Evolutionary conservation across 2,113 vertebrate species (phyloP).

Genomic region (Cyrtonyx montezumae): DNA sequence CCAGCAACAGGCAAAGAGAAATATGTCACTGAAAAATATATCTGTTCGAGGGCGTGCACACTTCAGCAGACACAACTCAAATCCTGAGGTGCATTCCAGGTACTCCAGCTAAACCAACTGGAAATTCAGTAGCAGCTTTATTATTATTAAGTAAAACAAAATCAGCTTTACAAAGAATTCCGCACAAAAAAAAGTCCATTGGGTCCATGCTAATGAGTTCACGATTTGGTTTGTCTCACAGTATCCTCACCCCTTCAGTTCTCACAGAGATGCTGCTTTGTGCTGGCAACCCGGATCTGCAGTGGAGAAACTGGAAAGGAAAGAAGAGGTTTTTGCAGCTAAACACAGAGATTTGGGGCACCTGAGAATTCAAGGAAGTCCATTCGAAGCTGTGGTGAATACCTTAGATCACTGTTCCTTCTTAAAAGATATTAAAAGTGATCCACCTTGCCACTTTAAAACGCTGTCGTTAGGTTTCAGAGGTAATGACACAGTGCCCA

Average conservation of each 20-base stretch:
- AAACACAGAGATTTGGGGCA: conserved; percentile 26
- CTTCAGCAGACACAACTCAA: conserved; percentile 48
- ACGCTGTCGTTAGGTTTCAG: conserved; percentile 32
- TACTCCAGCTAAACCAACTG: conserved; percentile 46
- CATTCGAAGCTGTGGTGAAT: conserved; percentile 10
- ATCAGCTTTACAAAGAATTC: conserved; percentile 33
- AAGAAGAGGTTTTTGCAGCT: conserved; percentile 47
- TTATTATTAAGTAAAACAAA: conserved; percentile 65
- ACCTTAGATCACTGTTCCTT: conserved; percentile 26
- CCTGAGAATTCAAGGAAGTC: background rate
- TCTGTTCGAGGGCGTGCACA: conserved; percentile 34
- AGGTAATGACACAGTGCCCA: background rate
- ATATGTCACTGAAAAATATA: conserved; percentile 55
- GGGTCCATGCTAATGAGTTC: conserved; percentile 2
- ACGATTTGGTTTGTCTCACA: conserved; percentile 34
- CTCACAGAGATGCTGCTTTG: conserved; percentile 32
- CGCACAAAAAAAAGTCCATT: conserved; percentile 37
- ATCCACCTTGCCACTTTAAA: conserved; percentile 3
- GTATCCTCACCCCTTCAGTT: conserved; percentile 45
- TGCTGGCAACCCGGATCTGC: conserved; percentile 27
- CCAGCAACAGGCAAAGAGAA: conserved; percentile 23
- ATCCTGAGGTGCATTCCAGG: background rate
- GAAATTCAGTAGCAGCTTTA: conserved; percentile 57
- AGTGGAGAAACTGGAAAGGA: conserved; percentile 47
- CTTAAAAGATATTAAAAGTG: conserved; percentile 38